Percentiles rank a stretch among this genome's conserved stretches.
Evolutionary conservation across 2,888 invertebrate species (phyloP).

Genomic region (Disparrhopalites patrizii): DNA sequence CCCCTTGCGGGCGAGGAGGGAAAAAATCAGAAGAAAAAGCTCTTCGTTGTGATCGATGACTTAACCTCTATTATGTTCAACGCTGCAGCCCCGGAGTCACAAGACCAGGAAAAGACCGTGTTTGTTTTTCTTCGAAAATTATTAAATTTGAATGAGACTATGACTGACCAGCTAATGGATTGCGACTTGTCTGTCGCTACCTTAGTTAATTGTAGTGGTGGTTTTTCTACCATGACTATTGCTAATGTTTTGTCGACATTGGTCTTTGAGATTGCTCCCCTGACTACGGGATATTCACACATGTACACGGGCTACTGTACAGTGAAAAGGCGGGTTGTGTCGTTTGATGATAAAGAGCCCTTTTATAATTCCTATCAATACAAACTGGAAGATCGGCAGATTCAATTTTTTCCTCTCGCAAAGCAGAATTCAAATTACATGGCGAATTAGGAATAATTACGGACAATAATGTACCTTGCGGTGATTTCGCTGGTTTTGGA

Average conservation of each 20-base stretch:
- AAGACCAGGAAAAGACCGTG: neutral
- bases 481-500: no score
- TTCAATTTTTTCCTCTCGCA: constrained; percentile 24
- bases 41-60: constrained; percentile 16
- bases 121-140: neutral
- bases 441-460: no score
- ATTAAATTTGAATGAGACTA: neutral
- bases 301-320: constrained; percentile 19
- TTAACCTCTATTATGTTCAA: constrained; percentile 12
- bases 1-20: no score
- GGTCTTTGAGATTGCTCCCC: constrained; percentile 23
- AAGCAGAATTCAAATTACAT: no score
- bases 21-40: neutral
- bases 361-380: constrained; percentile 17
- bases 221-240: constrained; percentile 1
- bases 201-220: constrained; percentile 7
- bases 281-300: constrained; percentile 21
- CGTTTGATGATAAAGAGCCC: neutral
- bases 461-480: no score
- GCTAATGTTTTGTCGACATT: constrained; percentile 1
- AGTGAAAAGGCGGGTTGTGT: constrained; percentile 1
- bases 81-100: neutral
- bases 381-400: constrained; percentile 26
- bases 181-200: constrained; percentile 12
- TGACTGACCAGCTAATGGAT: neutral